Conservation (phyloP, 2,888 invertebrate species). For the Phengaris arion region DNA sequence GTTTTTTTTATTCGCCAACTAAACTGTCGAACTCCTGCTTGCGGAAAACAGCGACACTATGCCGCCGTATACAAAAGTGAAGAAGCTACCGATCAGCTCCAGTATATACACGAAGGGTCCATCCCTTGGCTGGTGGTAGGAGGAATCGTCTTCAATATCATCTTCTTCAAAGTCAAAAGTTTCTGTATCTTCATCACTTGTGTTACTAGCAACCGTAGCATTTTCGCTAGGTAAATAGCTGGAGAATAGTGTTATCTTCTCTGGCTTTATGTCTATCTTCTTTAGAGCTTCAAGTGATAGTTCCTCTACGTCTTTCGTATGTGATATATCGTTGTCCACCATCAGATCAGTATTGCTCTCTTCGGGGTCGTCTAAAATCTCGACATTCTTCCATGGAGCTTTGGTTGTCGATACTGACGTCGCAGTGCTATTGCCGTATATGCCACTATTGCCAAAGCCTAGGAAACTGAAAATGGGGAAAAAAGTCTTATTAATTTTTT, state of each 20-base stretch:
- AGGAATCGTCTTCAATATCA: not conserved
- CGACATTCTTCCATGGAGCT: conserved; percentile 51
- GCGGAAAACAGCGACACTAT: conserved; percentile 50
- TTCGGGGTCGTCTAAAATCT: conserved; percentile 54
- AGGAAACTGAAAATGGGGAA: conserved; percentile 55
- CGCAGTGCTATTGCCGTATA: conserved; percentile 47
- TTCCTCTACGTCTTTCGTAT: conserved; percentile 61
- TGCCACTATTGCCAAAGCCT: conserved; percentile 52
- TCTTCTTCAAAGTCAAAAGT: conserved; percentile 47
- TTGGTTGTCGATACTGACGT: conserved; percentile 45
- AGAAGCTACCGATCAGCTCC: conserved; percentile 59
- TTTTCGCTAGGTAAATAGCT: conserved; percentile 53
- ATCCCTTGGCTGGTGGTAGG: conserved; percentile 38
- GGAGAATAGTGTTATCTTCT: conserved; percentile 60
- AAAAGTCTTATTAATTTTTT: not conserved
- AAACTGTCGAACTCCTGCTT: conserved; percentile 6
- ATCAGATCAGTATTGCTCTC: conserved; percentile 46
- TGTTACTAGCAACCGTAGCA: conserved; percentile 31
- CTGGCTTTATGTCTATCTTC: conserved; percentile 60
- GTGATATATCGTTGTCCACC: conserved; percentile 52
- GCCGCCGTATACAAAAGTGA: conserved; percentile 62
- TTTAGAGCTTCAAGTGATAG: conserved; percentile 53
- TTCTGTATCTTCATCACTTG: conserved; percentile 47
- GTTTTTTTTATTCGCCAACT: not conserved
- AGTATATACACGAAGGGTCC: conserved; percentile 54